Conservation (phyloP, 2,797 vertebrate species). For the Pseudomugil gertrudae region DNA sequence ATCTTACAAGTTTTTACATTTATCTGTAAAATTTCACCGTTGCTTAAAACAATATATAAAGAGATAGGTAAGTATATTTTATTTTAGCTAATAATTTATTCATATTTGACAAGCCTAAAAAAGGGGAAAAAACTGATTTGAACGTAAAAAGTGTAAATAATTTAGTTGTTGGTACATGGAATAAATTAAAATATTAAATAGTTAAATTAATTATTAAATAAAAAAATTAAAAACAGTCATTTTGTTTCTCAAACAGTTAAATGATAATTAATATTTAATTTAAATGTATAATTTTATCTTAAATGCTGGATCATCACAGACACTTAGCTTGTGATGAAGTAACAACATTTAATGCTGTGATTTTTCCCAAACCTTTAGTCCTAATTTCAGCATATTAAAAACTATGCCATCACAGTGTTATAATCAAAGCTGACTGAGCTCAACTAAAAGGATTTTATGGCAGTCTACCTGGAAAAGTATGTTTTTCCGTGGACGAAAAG, state of each 20-base stretch:
- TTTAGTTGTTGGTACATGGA: no score
- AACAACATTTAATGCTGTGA: not conserved
- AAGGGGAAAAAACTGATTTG: no score
- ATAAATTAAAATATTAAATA: no score
- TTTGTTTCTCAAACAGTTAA: not conserved
- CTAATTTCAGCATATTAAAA: conserved; percentile 14
- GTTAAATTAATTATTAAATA: no score
- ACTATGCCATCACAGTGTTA: conserved; percentile 9
- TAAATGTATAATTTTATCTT: not conserved
- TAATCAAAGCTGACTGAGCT: not conserved
- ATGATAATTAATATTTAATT: not conserved
- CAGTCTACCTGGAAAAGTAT: conserved; percentile 31
- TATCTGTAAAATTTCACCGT: not conserved
- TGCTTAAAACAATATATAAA: not conserved
- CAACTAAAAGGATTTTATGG: conserved; percentile 16
- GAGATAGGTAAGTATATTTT: no score
- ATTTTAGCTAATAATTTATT: no score
- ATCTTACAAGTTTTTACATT: not conserved
- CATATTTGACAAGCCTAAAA: no score
- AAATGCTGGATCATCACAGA: not conserved
- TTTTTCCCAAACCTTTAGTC: not conserved
- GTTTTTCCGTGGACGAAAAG: conserved; percentile 40
- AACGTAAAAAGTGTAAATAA: no score
- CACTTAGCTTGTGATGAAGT: not conserved
- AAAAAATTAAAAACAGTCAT: not conserved